These are phyloP conservation scores for Raja brachyura DNA, from an alignment of 2,113 vertebrate species.

Conservation along the genomic window DNA sequence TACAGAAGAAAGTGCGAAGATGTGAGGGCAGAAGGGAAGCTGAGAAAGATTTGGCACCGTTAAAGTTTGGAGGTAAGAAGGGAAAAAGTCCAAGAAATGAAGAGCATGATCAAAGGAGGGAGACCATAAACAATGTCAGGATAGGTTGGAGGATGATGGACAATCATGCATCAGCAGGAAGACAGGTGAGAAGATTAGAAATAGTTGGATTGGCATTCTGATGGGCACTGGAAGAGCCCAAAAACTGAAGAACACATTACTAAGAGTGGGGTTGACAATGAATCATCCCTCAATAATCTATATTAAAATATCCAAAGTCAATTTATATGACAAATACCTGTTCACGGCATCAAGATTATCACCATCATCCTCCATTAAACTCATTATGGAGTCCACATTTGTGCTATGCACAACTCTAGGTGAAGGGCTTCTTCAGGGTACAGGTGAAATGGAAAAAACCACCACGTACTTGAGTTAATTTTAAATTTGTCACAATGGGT, in stretches of 20 bases:
- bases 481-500: neutral
- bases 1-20: neutral
- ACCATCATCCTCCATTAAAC: neutral
- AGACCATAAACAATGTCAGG: too few species aligned
- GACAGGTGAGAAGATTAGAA: neutral
- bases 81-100: too few species aligned
- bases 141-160: neutral
- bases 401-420: neutral
- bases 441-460: neutral
- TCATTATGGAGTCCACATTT: neutral
- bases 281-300: neutral
- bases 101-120: neutral
- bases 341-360: neutral
- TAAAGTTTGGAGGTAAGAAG: neutral
- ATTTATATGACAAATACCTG: neutral
- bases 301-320: neutral
- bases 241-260: neutral
- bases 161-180: neutral
- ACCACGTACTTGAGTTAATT: neutral
- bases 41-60: neutral
- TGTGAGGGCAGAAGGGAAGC: too few species aligned
- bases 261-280: neutral
- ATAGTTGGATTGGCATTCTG: neutral
- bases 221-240: neutral
- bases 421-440: neutral